Conservation (phyloP, 2,113 vertebrate species). For the Rhegmatorhina hoffmannsi region DNA sequence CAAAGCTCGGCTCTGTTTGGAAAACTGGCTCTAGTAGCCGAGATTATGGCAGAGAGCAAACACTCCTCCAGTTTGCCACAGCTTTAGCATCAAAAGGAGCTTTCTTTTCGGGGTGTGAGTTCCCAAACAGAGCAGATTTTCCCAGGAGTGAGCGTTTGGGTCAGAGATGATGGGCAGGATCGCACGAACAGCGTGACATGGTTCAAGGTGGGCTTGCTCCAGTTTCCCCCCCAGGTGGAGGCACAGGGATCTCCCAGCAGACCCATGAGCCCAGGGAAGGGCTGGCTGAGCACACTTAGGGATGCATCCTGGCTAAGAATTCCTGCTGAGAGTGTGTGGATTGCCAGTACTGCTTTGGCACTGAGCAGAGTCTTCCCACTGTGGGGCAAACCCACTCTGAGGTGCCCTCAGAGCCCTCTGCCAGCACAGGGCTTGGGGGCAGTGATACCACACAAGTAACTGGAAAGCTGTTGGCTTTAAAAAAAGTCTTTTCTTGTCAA, state of each 20-base stretch:
- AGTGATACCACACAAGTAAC: not conserved
- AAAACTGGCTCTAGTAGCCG: not conserved
- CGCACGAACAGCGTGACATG: rapidly evolving
- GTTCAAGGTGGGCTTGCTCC: not conserved
- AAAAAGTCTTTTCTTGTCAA: not conserved
- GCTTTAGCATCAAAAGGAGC: slow-evolving; percentile 10
- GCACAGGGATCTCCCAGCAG: not conserved
- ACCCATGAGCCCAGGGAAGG: not conserved
- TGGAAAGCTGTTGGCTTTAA: not conserved
- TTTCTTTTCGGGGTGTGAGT: not conserved
- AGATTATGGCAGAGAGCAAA: slow-evolving; percentile 34
- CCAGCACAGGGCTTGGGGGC: not conserved
- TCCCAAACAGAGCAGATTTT: not conserved
- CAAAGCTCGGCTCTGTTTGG: slow-evolving; percentile 54
- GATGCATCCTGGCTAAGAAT: not conserved
- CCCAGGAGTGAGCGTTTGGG: not conserved
- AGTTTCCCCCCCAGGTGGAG: not conserved
- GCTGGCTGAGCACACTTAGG: not conserved
- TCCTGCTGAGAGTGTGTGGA: not conserved
- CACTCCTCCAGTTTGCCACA: not conserved
- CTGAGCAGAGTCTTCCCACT: not conserved
- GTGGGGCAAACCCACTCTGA: not conserved
- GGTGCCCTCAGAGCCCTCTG: not conserved
- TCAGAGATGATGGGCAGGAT: not conserved
- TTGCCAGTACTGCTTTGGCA: not conserved